Evolutionary conservation across 92 coral and sea anemone species (phyloP).

Genomic region (Porites divaricata): DNA sequence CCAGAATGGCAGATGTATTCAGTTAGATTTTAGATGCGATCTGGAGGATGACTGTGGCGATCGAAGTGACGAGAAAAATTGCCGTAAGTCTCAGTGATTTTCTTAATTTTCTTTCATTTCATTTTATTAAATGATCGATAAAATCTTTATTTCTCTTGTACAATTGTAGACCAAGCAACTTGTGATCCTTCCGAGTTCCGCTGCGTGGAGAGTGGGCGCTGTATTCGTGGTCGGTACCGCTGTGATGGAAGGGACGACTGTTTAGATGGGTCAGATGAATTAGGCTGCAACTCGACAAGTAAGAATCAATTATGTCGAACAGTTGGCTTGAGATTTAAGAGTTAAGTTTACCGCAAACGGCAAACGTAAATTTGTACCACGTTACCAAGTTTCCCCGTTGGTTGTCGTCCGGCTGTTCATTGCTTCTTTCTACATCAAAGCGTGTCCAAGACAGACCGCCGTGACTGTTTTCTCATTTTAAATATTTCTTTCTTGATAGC

Average conservation of each 20-base stretch:
- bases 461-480: background rate
- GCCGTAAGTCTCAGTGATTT: constrained; percentile 59
- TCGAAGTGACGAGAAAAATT: constrained; percentile 79
- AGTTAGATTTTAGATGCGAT: constrained; percentile 67
- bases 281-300: constrained; percentile 24
- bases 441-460: background rate
- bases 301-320: background rate
- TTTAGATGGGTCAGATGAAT: constrained; percentile 59
- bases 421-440: no score
- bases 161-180: constrained; percentile 16
- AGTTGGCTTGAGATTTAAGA: no score
- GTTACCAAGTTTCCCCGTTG: no score
- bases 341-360: no score
- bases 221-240: constrained; percentile 58
- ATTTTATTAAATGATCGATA: background rate
- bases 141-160: constrained; percentile 4
- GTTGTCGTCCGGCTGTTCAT: no score
- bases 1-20: constrained; percentile 74
- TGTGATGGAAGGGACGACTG: constrained; percentile 67
- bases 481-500: background rate
- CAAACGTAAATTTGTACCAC: no score
- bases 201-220: constrained; percentile 61
- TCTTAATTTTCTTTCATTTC: background rate
- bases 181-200: constrained; percentile 51
- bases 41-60: constrained; percentile 91